A percentile compares a stretch with the other conserved stretches of the same genome.
These are phyloP conservation scores for Panonychus citri DNA, from an alignment of 1,140 invertebrate species.

Conservation along the genomic window DNA sequence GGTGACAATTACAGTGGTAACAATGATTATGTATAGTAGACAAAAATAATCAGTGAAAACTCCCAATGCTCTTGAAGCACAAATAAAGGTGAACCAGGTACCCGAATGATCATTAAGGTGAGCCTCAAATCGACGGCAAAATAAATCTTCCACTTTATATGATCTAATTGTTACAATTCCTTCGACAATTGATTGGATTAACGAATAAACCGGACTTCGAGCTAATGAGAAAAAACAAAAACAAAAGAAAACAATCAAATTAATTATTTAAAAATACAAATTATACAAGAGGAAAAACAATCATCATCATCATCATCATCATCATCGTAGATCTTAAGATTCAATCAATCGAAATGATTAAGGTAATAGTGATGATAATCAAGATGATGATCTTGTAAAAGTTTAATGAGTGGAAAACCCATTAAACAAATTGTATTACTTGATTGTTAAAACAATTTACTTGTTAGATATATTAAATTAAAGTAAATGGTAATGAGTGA, in stretches of 20 bases:
- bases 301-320: too few species aligned
- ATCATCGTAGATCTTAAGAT: too few species aligned
- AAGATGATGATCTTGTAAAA: too few species aligned
- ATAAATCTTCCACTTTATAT: slow-evolving; percentile 26
- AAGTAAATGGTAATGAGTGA: too few species aligned
- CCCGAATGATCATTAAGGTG: slow-evolving; percentile 17
- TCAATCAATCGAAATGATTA: too few species aligned
- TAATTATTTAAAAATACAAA: neutral
- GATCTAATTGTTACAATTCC: slow-evolving; percentile 28
- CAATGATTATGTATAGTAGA: slow-evolving; percentile 35
- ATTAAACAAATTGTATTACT: too few species aligned
- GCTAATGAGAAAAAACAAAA: neutral
- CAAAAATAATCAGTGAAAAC: slow-evolving; percentile 53
- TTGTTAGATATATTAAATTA: too few species aligned
- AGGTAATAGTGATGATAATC: too few species aligned
- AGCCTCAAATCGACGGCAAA: slow-evolving; percentile 34
- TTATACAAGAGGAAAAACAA: too few species aligned
- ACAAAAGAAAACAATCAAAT: neutral
- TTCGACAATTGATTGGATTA: slow-evolving; percentile 25
- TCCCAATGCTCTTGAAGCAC: slow-evolving; percentile 53
- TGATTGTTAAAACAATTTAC: too few species aligned
- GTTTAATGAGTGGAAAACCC: neutral
- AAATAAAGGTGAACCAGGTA: slow-evolving; percentile 44
- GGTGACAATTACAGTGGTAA: slow-evolving; percentile 11
- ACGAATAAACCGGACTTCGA: slow-evolving; percentile 25